A percentile compares a stretch with the other conserved stretches of the same genome.
phyloP scores from a whole-genome alignment of 2,797 vertebrate genomes.

The Rachycentron canadum region DNA sequence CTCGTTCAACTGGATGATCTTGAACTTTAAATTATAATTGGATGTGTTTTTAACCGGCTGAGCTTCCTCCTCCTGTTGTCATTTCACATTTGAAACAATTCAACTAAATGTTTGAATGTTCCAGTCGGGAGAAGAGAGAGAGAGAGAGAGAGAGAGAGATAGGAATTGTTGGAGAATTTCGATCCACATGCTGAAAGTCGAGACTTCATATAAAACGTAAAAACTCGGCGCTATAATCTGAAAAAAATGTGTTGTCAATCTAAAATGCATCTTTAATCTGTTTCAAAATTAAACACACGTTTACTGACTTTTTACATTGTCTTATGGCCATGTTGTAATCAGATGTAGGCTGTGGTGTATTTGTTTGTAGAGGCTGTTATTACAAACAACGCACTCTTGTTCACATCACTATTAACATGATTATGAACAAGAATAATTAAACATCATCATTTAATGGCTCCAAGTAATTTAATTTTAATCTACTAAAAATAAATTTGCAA shows the following conservation, averaged over 20 bases:
- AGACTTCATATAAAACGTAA: neutral
- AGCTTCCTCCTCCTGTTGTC: neutral
- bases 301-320: neutral
- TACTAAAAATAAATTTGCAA: neutral
- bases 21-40: conserved; percentile 25
- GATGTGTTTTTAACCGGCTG: conserved; percentile 1
- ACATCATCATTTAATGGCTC: neutral
- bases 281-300: conserved; percentile 4
- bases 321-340: neutral
- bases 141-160: no score
- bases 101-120: neutral
- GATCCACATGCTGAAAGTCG: neutral
- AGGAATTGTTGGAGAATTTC: neutral
- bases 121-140: neutral
- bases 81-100: conserved; percentile 16
- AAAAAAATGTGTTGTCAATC: neutral
- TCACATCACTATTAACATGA: neutral
- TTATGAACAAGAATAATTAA: neutral
- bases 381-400: neutral
- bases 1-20: conserved; percentile 38
- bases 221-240: neutral
- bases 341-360: neutral
- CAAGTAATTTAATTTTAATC: neutral
- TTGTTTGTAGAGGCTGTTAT: neutral
- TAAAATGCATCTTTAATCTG: neutral